A percentile compares a stretch with the other conserved stretches of the same genome.
These are phyloP conservation scores for Aythya baeri DNA, from an alignment of 2,113 vertebrate species.

Conservation along the genomic window DNA sequence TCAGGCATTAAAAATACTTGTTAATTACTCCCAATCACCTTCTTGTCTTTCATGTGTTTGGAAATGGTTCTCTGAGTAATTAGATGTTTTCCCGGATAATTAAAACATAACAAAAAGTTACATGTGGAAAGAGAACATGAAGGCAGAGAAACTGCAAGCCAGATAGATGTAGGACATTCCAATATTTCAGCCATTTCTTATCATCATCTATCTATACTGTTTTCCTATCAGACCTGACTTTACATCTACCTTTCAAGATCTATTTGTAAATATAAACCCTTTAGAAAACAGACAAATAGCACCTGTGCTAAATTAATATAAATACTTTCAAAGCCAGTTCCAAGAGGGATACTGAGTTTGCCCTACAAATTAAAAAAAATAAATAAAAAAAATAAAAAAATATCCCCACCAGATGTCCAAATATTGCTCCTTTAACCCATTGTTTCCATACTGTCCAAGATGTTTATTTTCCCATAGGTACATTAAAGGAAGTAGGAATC, in stretches of 20 bases:
- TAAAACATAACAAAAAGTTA: too few relatives aligned
- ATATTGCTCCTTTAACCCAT: background rate
- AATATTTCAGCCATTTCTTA: background rate
- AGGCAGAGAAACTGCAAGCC: background rate
- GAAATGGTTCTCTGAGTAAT: background rate
- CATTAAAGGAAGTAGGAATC: background rate
- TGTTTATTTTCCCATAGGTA: background rate
- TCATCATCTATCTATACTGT: background rate
- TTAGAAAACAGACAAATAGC: background rate
- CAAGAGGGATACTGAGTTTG: background rate
- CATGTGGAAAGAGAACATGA: background rate
- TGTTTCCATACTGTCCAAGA: background rate
- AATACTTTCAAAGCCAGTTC: background rate
- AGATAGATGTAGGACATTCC: background rate
- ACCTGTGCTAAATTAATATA: background rate
- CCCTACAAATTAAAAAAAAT: constrained; percentile 8
- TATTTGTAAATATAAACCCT: background rate
- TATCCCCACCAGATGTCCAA: background rate
- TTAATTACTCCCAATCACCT: background rate
- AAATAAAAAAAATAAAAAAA: background rate
- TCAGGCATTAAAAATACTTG: background rate
- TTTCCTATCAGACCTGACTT: background rate
- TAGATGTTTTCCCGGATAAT: background rate
- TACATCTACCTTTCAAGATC: background rate
- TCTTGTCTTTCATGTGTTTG: background rate